Evolutionary conservation across 1,140 invertebrate species (phyloP), one percentile per base, ranked within the genome.

Genomic region (Idris sp.): DNA sequence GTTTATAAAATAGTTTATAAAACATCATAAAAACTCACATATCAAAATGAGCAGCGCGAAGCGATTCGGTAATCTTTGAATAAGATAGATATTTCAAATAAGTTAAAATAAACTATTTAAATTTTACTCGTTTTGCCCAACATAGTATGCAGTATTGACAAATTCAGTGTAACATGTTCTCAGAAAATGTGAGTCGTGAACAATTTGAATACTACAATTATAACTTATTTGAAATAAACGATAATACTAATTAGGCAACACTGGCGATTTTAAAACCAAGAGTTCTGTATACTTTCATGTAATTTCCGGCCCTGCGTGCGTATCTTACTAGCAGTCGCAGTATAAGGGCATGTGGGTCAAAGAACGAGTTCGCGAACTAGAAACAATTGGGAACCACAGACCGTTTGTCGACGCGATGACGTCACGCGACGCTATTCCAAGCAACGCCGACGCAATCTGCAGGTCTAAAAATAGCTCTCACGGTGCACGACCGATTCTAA

Each of bases 391-490:
- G 61, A 79, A 71, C 79, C 79, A 75, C 69, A 76, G 79, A 83
- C 79, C 58, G 76, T 74, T 64, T 77, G 78, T 81, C 78, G 80
- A 78, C 79, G 56, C 56, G 25, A 59, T 82, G 81, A 83, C 80
- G 81, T 83, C 78, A 83, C 69, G 74, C 78, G 65, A 82, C 44
- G 73, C 81, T 83, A 83, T 81, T 83, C 72, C 72, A 51, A 79
- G 74, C 73, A 67, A 75, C 76, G 59, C 58, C 74, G 58, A 77
- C 72, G 81, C 74, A 73, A 80, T 78, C 54, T 44, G 67, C 48
- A 22, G 14, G 43, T 19, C 54, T 79, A 80, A 78, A 76, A 81
- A 79, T 83, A 81, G 64, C 46, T 46, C 19, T 59, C 61, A 53
- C 69, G 69, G 61, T 74, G 64, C 68, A 79, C 36, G 49, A 74